Conservation (phyloP, 2,888 invertebrate genomes). For the Nudaria mundana region DNA sequence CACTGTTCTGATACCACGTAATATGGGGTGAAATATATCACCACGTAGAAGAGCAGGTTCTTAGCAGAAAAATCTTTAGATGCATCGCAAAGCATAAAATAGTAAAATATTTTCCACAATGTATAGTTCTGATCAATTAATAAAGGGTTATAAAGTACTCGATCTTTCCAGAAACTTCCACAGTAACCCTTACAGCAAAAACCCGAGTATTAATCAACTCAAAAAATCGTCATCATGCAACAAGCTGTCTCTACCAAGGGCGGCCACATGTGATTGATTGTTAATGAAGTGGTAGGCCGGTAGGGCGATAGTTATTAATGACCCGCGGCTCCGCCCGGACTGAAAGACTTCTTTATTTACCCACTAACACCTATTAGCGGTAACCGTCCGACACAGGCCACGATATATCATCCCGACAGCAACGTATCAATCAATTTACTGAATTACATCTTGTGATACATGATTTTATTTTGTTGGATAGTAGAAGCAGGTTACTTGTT, state of each 20-base stretch:
- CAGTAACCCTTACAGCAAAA: conserved; percentile 10
- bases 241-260: conserved; percentile 51
- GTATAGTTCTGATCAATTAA: no score
- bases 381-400: conserved; percentile 54
- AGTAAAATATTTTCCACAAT: no score
- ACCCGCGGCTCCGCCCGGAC: conserved; percentile 57
- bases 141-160: no score
- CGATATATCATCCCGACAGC: conserved; percentile 65
- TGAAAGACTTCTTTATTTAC: conserved; percentile 63
- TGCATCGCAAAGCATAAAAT: no score
- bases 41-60: no score
- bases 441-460: conserved; percentile 61
- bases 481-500: no score
- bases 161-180: neutral
- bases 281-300: conserved; percentile 73
- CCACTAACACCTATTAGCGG: conserved; percentile 73
- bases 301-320: conserved; percentile 78
- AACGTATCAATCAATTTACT: conserved; percentile 74
- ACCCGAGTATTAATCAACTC: conserved; percentile 20
- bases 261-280: conserved; percentile 72
- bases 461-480: no score
- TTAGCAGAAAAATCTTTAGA: no score
- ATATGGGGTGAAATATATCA: no score
- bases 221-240: conserved; percentile 36
- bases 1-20: no score